A percentile compares a stretch with the other conserved stretches of the same genome.
Conservation (phyloP, 1,140 invertebrate genomes). For the Acarapis woodi region DNA sequence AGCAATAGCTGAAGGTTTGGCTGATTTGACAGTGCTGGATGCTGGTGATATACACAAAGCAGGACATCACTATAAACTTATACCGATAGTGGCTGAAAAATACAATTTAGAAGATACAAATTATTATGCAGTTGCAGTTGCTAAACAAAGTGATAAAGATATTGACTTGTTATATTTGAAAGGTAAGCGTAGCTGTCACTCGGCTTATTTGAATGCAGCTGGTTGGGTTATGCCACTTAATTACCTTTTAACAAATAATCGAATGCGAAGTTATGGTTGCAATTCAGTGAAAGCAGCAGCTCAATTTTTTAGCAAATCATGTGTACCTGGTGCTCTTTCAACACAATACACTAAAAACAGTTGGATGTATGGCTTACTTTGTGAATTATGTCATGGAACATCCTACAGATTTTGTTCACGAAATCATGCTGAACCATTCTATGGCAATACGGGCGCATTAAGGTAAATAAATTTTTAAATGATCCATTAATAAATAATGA, state of each 20-base stretch:
- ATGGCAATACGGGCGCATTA: slow-evolving; percentile 60
- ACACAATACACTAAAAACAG: slow-evolving; percentile 22
- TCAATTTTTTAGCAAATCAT: slow-evolving; percentile 47
- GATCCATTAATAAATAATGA: too few relatives aligned
- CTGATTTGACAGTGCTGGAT: slow-evolving; percentile 68
- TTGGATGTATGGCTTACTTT: slow-evolving; percentile 31
- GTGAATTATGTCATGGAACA: slow-evolving; percentile 66
- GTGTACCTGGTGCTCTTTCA: slow-evolving; percentile 23
- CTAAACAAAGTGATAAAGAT: slow-evolving; percentile 50
- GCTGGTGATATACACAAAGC: slow-evolving; percentile 78
- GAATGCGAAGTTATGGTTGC: slow-evolving; percentile 70
- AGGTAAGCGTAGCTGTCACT: slow-evolving; percentile 61
- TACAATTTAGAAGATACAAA: slow-evolving; percentile 52
- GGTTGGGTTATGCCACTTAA: slow-evolving; percentile 86
- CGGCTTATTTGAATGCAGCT: slow-evolving; percentile 63
- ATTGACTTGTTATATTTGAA: slow-evolving; percentile 64
- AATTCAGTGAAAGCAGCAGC: slow-evolving; percentile 58
- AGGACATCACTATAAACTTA: slow-evolving; percentile 37
- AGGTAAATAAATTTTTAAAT: too few relatives aligned
- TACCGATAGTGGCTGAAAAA: slow-evolving; percentile 64
- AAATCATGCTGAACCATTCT: slow-evolving; percentile 61
- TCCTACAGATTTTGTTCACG: slow-evolving; percentile 47
- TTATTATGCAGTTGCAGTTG: slow-evolving; percentile 80
- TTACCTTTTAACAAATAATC: slow-evolving; percentile 65
- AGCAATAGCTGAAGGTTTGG: slow-evolving; percentile 21